Conservation (phyloP, 2,113 vertebrate species). For the Ancistrus triradiatus region DNA sequence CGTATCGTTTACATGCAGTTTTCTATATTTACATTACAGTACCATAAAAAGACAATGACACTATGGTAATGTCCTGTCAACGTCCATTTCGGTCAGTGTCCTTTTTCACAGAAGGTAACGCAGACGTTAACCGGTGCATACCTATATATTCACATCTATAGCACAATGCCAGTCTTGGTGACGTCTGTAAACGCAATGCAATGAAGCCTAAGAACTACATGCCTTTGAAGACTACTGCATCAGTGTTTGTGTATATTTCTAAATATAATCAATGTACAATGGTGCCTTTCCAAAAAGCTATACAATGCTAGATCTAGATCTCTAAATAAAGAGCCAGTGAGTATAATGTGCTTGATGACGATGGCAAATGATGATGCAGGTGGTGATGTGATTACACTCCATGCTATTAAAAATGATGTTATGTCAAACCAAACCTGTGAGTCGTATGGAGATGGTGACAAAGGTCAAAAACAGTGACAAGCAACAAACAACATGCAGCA, state of each 20-base stretch:
- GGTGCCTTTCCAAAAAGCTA: not conserved
- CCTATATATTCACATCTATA: too few species aligned
- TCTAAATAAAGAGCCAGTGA: constrained; percentile 52
- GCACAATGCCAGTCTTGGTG: too few species aligned
- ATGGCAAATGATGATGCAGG: constrained; percentile 53
- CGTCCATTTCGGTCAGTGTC: too few species aligned
- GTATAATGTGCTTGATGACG: constrained; percentile 46
- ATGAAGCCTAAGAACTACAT: not conserved
- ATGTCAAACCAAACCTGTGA: constrained; percentile 53
- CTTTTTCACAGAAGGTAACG: too few species aligned
- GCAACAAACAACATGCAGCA: constrained; percentile 63
- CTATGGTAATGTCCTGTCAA: too few species aligned
- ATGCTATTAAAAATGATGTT: constrained; percentile 60
- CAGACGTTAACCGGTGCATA: too few species aligned
- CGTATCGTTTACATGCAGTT: too few species aligned
- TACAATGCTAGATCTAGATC: constrained; percentile 34
- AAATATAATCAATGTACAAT: not conserved
- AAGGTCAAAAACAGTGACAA: constrained; percentile 55
- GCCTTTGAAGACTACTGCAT: not conserved
- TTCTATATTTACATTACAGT: too few species aligned
- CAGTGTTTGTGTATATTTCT: not conserved
- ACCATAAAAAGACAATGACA: too few species aligned
- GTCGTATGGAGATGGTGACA: constrained; percentile 48
- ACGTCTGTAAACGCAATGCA: too few species aligned
- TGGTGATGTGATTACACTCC: constrained; percentile 50